phyloP scores from a whole-genome alignment of 2,113 vertebrate genomes.

The Burhinus bistriatus region DNA sequence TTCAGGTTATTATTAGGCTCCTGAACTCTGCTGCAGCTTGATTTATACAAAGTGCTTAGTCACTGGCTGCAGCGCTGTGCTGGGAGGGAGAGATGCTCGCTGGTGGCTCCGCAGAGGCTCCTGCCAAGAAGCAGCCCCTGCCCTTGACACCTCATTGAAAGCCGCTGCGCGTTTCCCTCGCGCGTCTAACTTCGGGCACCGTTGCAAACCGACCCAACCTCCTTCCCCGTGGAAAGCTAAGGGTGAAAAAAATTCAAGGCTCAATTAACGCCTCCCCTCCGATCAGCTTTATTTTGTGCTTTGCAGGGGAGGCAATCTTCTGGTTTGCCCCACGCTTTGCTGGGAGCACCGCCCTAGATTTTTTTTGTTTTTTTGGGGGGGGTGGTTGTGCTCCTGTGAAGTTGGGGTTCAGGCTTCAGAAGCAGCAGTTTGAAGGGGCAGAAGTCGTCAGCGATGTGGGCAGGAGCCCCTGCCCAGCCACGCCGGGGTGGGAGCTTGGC shows the following conservation, averaged over 20 bases:
- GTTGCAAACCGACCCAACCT: background rate
- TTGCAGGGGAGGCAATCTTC: background rate
- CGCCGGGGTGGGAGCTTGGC: background rate
- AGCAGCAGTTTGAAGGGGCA: background rate
- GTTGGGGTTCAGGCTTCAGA: background rate
- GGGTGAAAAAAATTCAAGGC: background rate
- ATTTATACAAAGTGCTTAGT: slow-evolving; percentile 67
- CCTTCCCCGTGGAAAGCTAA: background rate
- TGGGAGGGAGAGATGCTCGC: slow-evolving; percentile 16
- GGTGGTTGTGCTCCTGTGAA: background rate
- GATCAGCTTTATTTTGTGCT: background rate
- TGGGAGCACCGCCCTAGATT: background rate
- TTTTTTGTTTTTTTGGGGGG: background rate
- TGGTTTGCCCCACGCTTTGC: background rate
- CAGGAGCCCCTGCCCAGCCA: background rate
- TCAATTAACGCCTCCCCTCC: background rate
- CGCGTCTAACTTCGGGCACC: background rate
- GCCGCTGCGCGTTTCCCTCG: background rate
- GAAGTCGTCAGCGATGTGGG: background rate
- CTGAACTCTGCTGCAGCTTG: slow-evolving; percentile 50
- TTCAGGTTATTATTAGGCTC: slow-evolving; percentile 33
- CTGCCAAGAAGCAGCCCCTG: slow-evolving; percentile 44
- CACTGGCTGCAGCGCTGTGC: slow-evolving; percentile 48
- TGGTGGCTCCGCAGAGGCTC: background rate
- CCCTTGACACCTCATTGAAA: slow-evolving; percentile 46